Percentiles rank a stretch among this genome's conserved stretches.
Conservation (phyloP, 2,113 vertebrate species). For the Perca schrenkii region DNA sequence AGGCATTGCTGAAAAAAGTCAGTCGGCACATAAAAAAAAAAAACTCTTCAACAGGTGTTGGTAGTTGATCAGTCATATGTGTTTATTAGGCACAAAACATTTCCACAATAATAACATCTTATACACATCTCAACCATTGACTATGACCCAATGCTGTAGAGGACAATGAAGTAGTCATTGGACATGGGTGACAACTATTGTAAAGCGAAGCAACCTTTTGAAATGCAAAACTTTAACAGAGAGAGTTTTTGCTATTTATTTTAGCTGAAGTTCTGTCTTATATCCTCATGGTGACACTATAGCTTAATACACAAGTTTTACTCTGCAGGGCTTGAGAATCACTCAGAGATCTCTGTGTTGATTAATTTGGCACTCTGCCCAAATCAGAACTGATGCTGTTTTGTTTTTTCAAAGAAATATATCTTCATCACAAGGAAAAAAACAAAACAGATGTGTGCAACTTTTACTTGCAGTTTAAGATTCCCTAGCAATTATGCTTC, state of each 20-base stretch:
- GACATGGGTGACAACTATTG: background rate
- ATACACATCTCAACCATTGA: background rate
- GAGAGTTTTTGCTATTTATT: background rate
- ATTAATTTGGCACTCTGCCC: background rate
- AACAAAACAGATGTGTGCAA: background rate
- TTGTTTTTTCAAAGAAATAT: background rate
- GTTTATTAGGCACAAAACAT: background rate
- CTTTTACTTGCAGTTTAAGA: background rate
- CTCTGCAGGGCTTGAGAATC: background rate
- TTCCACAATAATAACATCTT: no score
- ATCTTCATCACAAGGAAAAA: background rate
- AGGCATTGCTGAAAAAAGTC: background rate
- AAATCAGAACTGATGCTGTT: background rate
- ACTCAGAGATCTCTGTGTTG: background rate
- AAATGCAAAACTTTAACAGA: background rate
- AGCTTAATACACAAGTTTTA: slow-evolving; percentile 1
- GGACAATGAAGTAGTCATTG: background rate
- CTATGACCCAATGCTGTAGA: background rate
- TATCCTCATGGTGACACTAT: slow-evolving; percentile 43
- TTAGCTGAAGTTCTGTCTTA: slow-evolving; percentile 29
- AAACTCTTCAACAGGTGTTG: background rate
- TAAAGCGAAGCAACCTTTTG: background rate
- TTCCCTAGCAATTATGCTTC: background rate
- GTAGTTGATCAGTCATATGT: background rate
- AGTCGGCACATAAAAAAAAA: background rate